Evolutionary conservation across 2,888 invertebrate genomes (phyloP).

Genomic region (Pomacea canaliculata): DNA sequence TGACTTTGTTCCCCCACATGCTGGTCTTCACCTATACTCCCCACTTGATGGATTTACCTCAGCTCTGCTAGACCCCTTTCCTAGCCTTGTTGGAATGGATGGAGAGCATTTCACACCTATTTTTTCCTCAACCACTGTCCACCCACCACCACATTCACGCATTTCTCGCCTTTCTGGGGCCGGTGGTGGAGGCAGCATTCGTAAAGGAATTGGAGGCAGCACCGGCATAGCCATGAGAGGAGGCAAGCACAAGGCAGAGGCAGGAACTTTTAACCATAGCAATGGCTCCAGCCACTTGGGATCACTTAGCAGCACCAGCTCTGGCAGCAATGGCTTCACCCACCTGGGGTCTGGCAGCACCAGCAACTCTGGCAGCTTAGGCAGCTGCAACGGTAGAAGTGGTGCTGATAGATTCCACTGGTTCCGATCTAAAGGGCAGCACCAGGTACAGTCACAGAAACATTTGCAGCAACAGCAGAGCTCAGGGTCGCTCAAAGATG

Average conservation of each 20-base stretch:
- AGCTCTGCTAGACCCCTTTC: background rate
- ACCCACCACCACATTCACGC: background rate
- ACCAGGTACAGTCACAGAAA: background rate
- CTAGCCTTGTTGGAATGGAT: background rate
- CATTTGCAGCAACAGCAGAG: background rate
- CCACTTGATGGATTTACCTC: background rate
- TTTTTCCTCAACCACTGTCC: background rate
- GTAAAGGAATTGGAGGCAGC: constrained; percentile 7
- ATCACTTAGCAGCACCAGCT: background rate
- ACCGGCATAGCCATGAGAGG: background rate
- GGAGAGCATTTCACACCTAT: background rate
- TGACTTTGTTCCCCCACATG: background rate
- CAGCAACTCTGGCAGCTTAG: background rate
- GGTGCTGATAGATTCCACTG: constrained; percentile 6
- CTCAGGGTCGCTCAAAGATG: too few relatives aligned
- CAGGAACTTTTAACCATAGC: background rate
- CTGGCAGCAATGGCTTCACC: constrained; percentile 1
- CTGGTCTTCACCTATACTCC: constrained; percentile 1
- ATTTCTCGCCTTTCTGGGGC: background rate
- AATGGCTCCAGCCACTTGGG: background rate
- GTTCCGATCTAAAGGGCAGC: constrained; percentile 1
- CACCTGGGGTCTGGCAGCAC: constrained; percentile 1
- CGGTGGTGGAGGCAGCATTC: background rate
- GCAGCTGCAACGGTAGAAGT: background rate
- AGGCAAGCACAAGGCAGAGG: background rate